A percentile compares a stretch with the other conserved stretches of the same genome.
These are phyloP conservation scores for Melipona quadrifasciata DNA, from an alignment of 1,140 invertebrate genomes.

Conservation along the genomic window DNA sequence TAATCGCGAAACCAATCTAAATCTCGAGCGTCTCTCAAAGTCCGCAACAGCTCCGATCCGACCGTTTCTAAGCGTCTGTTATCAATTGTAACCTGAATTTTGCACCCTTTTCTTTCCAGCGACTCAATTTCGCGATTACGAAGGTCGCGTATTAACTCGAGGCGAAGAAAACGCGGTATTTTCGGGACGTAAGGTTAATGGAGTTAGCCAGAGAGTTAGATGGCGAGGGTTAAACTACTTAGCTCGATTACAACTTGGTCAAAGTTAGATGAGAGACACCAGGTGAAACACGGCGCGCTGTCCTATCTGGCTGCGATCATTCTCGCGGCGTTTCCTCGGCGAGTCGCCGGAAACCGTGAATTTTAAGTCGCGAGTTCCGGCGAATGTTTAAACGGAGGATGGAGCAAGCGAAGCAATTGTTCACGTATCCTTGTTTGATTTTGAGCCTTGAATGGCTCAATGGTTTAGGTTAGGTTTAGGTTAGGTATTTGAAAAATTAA, in stretches of 20 bases:
- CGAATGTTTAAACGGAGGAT: background rate
- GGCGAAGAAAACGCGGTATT: background rate
- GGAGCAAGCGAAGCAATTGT: too few relatives aligned
- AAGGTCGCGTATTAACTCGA: background rate
- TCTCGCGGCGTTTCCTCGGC: background rate
- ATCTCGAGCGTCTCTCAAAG: background rate
- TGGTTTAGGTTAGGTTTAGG: too few relatives aligned
- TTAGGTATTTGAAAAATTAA: background rate
- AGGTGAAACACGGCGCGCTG: background rate
- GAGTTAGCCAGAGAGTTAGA: constrained; percentile 33
- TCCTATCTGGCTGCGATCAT: background rate
- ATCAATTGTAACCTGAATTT: background rate
- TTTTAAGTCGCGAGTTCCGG: background rate
- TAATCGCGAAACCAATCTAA: background rate
- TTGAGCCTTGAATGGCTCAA: background rate
- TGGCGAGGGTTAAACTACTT: constrained; percentile 37
- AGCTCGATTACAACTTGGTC: constrained; percentile 34
- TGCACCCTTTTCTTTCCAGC: background rate
- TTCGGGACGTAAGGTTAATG: constrained; percentile 9
- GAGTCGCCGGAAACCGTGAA: background rate
- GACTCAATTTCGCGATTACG: background rate
- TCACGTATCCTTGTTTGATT: background rate
- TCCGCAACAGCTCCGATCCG: background rate
- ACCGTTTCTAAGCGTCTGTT: background rate
- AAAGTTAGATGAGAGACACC: constrained; percentile 42